Percentiles rank a stretch among this genome's conserved stretches.
Evolutionary conservation across 2,113 vertebrate genomes (phyloP).

Genomic region (Hippocampus zosterae): DNA sequence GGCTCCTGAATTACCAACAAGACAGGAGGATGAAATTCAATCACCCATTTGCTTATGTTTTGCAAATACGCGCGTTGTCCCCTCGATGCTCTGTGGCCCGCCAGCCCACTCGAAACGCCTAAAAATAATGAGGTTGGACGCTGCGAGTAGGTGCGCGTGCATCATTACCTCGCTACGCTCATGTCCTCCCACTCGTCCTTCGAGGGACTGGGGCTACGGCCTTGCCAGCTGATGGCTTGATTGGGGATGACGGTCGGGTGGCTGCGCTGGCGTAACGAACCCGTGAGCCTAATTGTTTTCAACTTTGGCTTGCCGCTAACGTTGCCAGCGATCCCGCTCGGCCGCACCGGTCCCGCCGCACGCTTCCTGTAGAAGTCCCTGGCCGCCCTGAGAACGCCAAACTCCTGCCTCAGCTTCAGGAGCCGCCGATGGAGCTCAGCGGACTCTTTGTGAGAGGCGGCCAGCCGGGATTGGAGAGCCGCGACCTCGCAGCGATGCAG

Average conservation of each 20-base stretch:
- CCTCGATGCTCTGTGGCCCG: conserved; percentile 71
- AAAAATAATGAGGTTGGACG: conserved; percentile 90
- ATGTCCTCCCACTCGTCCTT: conserved; percentile 96
- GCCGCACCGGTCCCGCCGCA: conserved; percentile 15
- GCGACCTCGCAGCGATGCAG: conserved; percentile 63
- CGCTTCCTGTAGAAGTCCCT: conserved; percentile 65
- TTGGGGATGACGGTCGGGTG: conserved; percentile 79
- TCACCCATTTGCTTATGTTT: conserved; percentile 91
- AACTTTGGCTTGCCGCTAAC: conserved; percentile 80
- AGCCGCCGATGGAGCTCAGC: conserved; percentile 69
- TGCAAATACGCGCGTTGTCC: conserved; percentile 90
- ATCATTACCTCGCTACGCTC: conserved; percentile 87
- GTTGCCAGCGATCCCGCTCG: conserved; percentile 57
- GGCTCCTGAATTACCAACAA: conserved; percentile 90
- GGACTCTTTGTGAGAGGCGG: conserved; percentile 66
- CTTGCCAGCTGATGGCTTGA: conserved; percentile 84
- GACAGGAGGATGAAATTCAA: conserved; percentile 95
- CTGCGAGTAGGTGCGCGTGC: conserved; percentile 47
- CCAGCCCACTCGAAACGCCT: conserved; percentile 57
- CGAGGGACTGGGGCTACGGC: conserved; percentile 78
- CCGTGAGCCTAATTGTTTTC: conserved; percentile 74
- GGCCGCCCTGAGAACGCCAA: conserved; percentile 71
- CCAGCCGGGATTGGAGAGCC: conserved; percentile 70
- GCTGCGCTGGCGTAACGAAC: conserved; percentile 69
- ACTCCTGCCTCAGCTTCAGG: conserved; percentile 71